Evolutionary conservation across 2,888 invertebrate genomes (phyloP).

Genomic region (Himalopsyche anomala): DNA sequence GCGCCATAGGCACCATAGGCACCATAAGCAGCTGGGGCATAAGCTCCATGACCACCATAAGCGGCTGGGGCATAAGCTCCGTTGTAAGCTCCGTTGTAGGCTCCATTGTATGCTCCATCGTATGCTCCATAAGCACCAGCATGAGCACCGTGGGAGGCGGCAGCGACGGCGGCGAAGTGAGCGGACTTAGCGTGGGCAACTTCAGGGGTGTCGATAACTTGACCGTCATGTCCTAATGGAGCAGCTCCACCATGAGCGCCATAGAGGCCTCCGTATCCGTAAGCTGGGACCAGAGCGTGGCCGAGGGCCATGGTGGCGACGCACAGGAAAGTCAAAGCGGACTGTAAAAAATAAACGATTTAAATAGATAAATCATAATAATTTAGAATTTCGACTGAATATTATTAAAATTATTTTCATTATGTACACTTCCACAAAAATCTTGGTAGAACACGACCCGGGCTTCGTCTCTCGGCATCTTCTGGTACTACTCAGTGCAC

Average conservation of each 20-base stretch:
- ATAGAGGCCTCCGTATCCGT: slow-evolving; percentile 63
- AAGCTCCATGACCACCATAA: background rate
- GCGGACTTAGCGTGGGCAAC: slow-evolving; percentile 68
- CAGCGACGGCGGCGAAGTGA: slow-evolving; percentile 68
- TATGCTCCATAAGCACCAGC: slow-evolving; percentile 48
- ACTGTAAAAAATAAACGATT: slow-evolving; percentile 33
- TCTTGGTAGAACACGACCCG: too few species aligned
- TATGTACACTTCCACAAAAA: too few species aligned
- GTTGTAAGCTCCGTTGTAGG: slow-evolving; percentile 22
- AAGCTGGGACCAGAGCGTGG: slow-evolving; percentile 8
- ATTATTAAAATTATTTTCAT: too few species aligned
- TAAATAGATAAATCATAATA: too few species aligned
- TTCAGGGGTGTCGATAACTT: slow-evolving; percentile 67
- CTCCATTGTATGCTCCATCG: background rate
- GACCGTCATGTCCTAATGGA: slow-evolving; percentile 60
- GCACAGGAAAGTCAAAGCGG: slow-evolving; percentile 54
- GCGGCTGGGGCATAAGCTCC: background rate
- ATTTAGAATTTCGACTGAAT: too few species aligned
- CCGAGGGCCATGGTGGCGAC: slow-evolving; percentile 50
- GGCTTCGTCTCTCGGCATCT: too few species aligned
- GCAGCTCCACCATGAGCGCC: slow-evolving; percentile 48
- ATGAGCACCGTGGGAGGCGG: slow-evolving; percentile 53
- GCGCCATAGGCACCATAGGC: slow-evolving; percentile 46
- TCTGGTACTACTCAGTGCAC: too few species aligned
- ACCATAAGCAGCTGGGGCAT: background rate